Evolutionary conservation across 2,888 invertebrate species (phyloP), one percentile per base, ranked within the genome.

Genomic region (Thyatira batis): DNA sequence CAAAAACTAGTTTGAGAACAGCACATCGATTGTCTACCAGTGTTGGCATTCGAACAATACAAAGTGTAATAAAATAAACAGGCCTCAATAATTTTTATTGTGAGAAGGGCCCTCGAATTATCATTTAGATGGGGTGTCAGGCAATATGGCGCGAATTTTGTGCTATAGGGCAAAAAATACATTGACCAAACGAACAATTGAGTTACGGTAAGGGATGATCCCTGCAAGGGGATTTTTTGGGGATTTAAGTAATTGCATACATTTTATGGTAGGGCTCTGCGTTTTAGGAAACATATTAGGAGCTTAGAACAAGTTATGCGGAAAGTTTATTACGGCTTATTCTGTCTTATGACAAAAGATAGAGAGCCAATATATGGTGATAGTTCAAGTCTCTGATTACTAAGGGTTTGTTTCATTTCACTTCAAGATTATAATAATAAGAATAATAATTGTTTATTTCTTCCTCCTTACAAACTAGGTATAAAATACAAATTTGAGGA

Each of bases 81-180:
- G 85, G 80, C 81, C 87, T 80, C 89, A 89, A 91, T 91, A 90
- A 89, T 91, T 91, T 91, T 89, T 89, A 91, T 91, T 89, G 89
- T 89, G 87, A 88, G 85, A 76, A 84, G 87, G 84, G 80, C 81
- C 82, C 84, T 78, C 80, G 85, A 86, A 91, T 91, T 91, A 91
- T 91, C 90, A 91, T 91, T 91, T 90, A 91, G 89, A 91, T 91
- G 86, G 90, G 89, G 86, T 76, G 85, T 80, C 67, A 65, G 68
- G 80, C 89, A 90, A 88, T 90, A 88, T 87, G 88, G 88, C 87
- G 85, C 76, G 82, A 84, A 86, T 88, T 82, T 67, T 69, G 60
- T 73, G 74, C 73, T 68, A 67, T 71, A 66, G 77, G 71, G 72
- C 71, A 82, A 81, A 84, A 88, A 84, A 84, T 79, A 82, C 75